Evolutionary conservation across 2,888 invertebrate species (phyloP).

Genomic region (Drosophila heteroneura): DNA sequence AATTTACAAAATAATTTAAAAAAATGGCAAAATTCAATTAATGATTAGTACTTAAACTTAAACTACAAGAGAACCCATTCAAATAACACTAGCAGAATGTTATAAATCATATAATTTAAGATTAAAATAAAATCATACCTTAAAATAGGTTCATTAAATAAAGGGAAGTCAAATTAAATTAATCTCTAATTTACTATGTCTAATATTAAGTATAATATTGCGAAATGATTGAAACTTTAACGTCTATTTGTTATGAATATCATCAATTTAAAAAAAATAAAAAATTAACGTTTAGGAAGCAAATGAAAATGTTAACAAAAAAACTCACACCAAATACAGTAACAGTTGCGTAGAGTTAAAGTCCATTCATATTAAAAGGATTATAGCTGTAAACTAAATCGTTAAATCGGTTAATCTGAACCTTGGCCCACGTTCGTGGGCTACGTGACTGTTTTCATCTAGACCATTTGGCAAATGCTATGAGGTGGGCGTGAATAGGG

Average conservation of each 20-base stretch:
- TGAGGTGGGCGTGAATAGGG: slow-evolving; percentile 42
- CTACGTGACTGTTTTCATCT: slow-evolving; percentile 32
- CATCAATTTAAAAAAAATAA: no score
- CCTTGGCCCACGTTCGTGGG: slow-evolving; percentile 30
- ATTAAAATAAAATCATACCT: not conserved
- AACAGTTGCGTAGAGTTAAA: not conserved
- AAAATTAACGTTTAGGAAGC: not conserved
- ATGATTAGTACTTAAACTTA: not conserved
- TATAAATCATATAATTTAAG: not conserved
- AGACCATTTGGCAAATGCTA: slow-evolving; percentile 23
- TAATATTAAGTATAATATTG: not conserved
- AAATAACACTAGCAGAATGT: not conserved
- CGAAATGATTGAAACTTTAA: not conserved
- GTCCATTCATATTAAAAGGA: not conserved
- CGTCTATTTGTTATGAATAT: not conserved
- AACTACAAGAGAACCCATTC: not conserved
- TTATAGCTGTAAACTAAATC: not conserved
- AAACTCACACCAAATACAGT: not conserved
- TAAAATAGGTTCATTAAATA: not conserved
- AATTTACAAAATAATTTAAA: no score
- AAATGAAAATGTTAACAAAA: not conserved
- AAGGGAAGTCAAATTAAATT: not conserved
- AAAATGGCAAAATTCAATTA: not conserved
- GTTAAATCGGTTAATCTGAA: slow-evolving; percentile 9
- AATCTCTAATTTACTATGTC: not conserved